These are phyloP conservation scores for Rhadinocentrus ornatus DNA, from an alignment of 2,797 vertebrate genomes.

Conservation along the genomic window DNA sequence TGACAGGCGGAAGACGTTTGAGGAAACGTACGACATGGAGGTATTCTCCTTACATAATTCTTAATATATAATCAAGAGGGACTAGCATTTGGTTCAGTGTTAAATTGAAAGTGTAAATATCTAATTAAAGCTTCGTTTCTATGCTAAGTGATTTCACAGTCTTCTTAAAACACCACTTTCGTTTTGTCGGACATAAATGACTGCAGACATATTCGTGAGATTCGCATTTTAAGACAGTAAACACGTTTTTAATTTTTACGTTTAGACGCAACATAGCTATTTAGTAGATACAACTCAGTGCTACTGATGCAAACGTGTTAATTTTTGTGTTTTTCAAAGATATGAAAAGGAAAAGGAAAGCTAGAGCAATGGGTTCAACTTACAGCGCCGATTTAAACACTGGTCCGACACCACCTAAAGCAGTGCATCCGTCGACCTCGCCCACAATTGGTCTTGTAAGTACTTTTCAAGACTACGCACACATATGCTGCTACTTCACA, in stretches of 20 bases:
- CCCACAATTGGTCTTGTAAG: neutral
- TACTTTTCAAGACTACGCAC: neutral
- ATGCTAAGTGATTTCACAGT: neutral
- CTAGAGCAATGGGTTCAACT: slow-evolving; percentile 44
- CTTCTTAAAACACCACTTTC: slow-evolving; percentile 14
- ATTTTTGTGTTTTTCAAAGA: slow-evolving; percentile 5
- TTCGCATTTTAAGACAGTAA: neutral
- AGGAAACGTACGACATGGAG: neutral
- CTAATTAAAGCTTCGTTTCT: neutral
- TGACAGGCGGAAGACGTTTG: neutral
- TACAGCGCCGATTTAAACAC: slow-evolving; percentile 8
- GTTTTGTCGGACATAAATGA: slow-evolving; percentile 9
- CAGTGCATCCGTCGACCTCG: neutral
- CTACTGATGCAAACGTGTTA: neutral
- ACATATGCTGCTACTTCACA: neutral
- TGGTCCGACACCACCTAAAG: neutral
- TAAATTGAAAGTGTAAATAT: neutral
- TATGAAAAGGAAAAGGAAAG: slow-evolving; percentile 55
- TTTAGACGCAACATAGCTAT: neutral
- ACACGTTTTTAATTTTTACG: neutral
- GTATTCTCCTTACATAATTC: neutral
- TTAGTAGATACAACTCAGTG: neutral
- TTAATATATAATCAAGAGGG: neutral
- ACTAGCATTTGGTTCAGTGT: neutral
- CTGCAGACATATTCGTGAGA: neutral